Evolutionary conservation across 2,113 vertebrate species (phyloP), one percentile per base, ranked within the genome.

Genomic region (Montifringilla adamsi): DNA sequence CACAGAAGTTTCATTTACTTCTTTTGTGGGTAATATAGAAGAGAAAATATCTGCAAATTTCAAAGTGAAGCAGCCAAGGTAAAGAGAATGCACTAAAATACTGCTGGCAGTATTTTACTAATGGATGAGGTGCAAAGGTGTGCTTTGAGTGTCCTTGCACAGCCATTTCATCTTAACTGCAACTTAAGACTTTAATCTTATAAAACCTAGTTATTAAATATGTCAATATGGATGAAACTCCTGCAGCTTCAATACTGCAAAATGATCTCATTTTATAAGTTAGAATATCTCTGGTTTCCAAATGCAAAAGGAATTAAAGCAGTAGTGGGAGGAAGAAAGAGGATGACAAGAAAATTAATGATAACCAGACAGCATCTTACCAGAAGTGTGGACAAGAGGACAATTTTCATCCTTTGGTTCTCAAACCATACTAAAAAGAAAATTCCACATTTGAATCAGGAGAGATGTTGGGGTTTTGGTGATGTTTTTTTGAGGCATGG

Each of bases 341-440:
- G 55, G 72, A 66, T 89, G 39, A 59, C 81, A 84, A 90, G 62
- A 92, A 95, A 96, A 93, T 93, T 43, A 77, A 56, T 79, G 49
- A 41, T 46, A 89, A 88, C 24, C 55, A 90, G 88, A 59, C 35
- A 56, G 16, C 11, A 14, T 90, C 49, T 69, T 58, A 81, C 59
- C 28, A 69, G 75, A 96, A 73, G 73, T 60, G 49, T 82, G 55
- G 89, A 75, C 46, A 55, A 84, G 17, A 78, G 41, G 56, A 55
- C 44, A 50, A n/a, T 30, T 89, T 64, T 62, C 31, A 59, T 37
- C 46, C 53, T 43, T 67, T 62, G 43, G 30, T 62, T 84, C 79
- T 89, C 59, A 76, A 82, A 68, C 6, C 8, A 20, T 5, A 16
- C 19, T 41, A 44, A 46, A 70, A 88, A 60, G 37, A 44, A 44